A percentile compares a stretch with the other conserved stretches of the same genome.
Evolutionary conservation across 2,888 invertebrate species (phyloP).

Genomic region (Corbicula japonica): DNA sequence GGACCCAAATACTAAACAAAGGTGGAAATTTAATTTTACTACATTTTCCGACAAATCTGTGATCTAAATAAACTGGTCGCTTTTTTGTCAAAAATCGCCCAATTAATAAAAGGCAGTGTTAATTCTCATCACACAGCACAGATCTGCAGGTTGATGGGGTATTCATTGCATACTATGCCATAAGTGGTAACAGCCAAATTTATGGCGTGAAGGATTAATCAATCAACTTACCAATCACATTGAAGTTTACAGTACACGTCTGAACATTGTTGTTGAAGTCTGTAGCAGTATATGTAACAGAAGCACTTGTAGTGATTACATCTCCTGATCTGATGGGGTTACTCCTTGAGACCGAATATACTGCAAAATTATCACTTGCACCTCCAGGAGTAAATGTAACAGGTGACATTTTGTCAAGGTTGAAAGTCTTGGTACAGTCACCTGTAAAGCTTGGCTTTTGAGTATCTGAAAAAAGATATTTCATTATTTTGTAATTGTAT

Average conservation of each 20-base stretch:
- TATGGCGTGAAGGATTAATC: not conserved
- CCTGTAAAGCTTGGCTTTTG: not conserved
- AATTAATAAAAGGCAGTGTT: no score
- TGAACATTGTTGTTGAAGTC: conserved; percentile 10
- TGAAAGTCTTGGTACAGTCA: not conserved
- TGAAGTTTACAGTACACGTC: conserved; percentile 18
- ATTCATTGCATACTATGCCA: not conserved
- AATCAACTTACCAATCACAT: conserved; percentile 23
- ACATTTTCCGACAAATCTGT: no score
- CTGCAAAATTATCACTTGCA: not conserved
- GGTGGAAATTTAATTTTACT: no score
- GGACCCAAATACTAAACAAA: no score
- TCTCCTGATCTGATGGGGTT: not conserved
- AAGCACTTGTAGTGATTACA: not conserved
- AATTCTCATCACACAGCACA: no score
- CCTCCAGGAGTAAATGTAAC: not conserved
- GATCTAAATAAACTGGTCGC: no score
- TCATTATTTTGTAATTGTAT: no score
- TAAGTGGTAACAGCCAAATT: not conserved
- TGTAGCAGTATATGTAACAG: not conserved
- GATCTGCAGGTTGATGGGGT: no score
- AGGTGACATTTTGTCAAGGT: not conserved
- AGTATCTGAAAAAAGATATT: not conserved
- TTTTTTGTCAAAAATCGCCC: no score
- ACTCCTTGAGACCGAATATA: not conserved